These are phyloP conservation scores for Phortica variegata DNA, from an alignment of 1,140 invertebrate species.

Conservation along the genomic window DNA sequence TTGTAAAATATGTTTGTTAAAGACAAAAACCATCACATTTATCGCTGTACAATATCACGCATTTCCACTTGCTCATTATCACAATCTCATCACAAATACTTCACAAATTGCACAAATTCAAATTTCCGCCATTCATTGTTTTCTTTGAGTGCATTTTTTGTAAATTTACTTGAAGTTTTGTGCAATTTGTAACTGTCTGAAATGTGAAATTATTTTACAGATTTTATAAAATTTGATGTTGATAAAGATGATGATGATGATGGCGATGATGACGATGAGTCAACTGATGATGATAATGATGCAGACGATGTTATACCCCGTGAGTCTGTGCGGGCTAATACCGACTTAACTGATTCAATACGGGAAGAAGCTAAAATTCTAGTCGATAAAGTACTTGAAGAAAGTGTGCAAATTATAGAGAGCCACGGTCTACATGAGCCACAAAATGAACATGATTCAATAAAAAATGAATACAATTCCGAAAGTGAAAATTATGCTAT, in stretches of 20 bases:
- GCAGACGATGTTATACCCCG: slow-evolving; percentile 1
- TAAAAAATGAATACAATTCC: slow-evolving; percentile 49
- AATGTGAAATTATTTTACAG: slow-evolving; percentile 49
- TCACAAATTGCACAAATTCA: no score
- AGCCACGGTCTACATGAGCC: slow-evolving; percentile 34
- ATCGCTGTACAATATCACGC: no score
- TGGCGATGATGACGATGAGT: slow-evolving; percentile 26
- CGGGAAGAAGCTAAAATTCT: slow-evolving; percentile 51
- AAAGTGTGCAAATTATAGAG: slow-evolving; percentile 50
- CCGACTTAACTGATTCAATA: slow-evolving; percentile 30
- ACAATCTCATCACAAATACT: no score
- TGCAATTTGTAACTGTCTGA: slow-evolving; percentile 9
- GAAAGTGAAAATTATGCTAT: slow-evolving; percentile 57
- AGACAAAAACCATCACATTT: no score
- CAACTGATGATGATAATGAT: neutral
- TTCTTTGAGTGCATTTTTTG: slow-evolving; percentile 31
- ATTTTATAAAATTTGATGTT: slow-evolving; percentile 41
- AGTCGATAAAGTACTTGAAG: slow-evolving; percentile 53
- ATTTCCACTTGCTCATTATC: no score
- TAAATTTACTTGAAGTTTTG: slow-evolving; percentile 29
- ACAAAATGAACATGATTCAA: slow-evolving; percentile 33
- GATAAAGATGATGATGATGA: slow-evolving; percentile 25
- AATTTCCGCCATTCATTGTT: no score
- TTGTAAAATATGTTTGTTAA: no score
- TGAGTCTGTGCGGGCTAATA: neutral